Evolutionary conservation across 2,888 invertebrate species (phyloP), one percentile per base, ranked within the genome.

Genomic region (Drosophila emarginata): DNA sequence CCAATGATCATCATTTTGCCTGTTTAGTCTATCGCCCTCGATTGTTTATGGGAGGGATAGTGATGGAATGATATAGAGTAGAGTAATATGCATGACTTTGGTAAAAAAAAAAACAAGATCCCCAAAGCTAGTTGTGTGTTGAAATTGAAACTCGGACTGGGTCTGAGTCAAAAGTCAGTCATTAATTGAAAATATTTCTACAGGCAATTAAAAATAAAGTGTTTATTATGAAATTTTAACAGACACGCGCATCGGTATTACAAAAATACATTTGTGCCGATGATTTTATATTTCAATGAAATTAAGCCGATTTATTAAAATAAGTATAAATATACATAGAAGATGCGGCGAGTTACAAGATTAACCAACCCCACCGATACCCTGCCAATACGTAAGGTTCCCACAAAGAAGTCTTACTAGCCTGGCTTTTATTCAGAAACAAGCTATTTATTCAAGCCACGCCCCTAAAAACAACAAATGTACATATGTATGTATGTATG

Each of bases 1-100:
- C 18, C 11, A 4, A 18, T 45, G 45, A 18, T 45, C 18, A 45
- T 45, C 11, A 11, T 45, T 18, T 45, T 21, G 45, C 18, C 21
- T 45, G 45, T 45, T 45, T 45, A 45, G 45, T 45, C 45, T 45
- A 45, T 18, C 45, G 45, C 45, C 45, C 45, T 21, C 45, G 7
- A 45, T 45, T 45, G 18, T 45, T 45, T 45, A 45, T 45, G 45
- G 21, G 11, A 45, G 18, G 11, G 45, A 7, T 11, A 15, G 9
- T 4, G 40, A 28, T 28, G 11, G 32, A 32, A 32, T 32, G 32
- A 11, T 9, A 2, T 2, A 11, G 32, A 11, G 11, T 32, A 32
- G 28, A 28, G 9, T 28, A 28, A 5, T 28, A 28, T 2, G 28
- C 4, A 1, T 28, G 5, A 28, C 23, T 26, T 26, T 32, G 32